These are phyloP conservation scores for Anas georgica DNA, from an alignment of 2,797 vertebrate species.

Conservation along the genomic window DNA sequence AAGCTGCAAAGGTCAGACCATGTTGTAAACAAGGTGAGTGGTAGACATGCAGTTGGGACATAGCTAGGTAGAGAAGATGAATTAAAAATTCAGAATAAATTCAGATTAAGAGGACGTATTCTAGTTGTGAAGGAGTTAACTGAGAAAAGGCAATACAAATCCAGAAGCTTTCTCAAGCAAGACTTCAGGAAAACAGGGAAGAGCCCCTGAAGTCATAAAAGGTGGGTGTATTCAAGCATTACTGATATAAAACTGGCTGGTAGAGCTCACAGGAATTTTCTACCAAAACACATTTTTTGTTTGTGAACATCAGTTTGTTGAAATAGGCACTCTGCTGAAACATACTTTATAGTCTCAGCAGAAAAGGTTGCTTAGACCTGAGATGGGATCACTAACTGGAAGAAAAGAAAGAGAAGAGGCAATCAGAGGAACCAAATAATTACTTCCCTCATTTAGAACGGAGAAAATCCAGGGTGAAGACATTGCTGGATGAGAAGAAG, in stretches of 20 bases:
- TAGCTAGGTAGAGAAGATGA: neutral
- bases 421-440: neutral
- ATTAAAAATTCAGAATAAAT: neutral
- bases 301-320: slow-evolving; percentile 6
- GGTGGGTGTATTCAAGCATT: neutral
- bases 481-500: neutral
- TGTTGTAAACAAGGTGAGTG: neutral
- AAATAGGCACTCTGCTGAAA: neutral
- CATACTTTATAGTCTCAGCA: neutral
- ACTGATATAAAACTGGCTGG: neutral
- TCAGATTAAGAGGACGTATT: neutral
- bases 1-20: neutral
- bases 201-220: neutral
- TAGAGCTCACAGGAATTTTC: neutral
- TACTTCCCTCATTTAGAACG: neutral
- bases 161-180: neutral
- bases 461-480: neutral
- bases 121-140: neutral
- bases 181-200: neutral
- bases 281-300: neutral
- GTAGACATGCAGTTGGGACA: neutral
- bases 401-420: neutral
- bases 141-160: neutral
- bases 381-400: neutral
- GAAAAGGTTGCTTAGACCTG: slow-evolving; percentile 8